These are phyloP conservation scores for Meiosimyza decipiens DNA, from an alignment of 2,888 invertebrate genomes.

Conservation along the genomic window DNA sequence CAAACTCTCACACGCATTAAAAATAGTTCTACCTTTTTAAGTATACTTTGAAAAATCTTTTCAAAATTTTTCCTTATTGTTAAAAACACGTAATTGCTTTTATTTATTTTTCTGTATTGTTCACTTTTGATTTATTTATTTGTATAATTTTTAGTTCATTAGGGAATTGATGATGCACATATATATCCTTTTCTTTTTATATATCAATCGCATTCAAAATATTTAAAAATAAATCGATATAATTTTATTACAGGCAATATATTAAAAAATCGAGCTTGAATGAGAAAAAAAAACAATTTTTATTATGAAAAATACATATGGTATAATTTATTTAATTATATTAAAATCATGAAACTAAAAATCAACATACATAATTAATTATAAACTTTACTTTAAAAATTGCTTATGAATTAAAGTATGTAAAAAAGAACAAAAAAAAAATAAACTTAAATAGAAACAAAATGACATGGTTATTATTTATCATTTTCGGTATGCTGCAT, in stretches of 20 bases:
- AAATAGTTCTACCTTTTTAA: constrained; percentile 17
- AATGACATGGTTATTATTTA: not conserved
- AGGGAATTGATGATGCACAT: not conserved
- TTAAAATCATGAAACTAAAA: constrained; percentile 38
- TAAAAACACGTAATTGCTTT: constrained; percentile 14
- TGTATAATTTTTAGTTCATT: constrained; percentile 31
- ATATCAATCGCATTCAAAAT: too few species aligned
- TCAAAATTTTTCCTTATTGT: constrained; percentile 14
- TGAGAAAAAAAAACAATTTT: constrained; percentile 7
- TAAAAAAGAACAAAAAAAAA: constrained; percentile 56
- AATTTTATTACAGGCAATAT: not conserved
- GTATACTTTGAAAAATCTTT: not conserved
- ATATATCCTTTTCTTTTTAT: not conserved
- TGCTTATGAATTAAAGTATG: constrained; percentile 57
- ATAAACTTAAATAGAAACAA: constrained; percentile 37
- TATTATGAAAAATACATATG: constrained; percentile 43
- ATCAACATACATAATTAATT: constrained; percentile 24
- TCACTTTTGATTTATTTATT: constrained; percentile 33
- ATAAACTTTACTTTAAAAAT: constrained; percentile 39
- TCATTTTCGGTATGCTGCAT: too few species aligned
- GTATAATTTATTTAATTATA: constrained; percentile 43
- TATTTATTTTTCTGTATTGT: constrained; percentile 27
- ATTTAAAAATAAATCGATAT: too few species aligned
- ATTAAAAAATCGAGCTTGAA: not conserved
- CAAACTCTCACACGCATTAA: constrained; percentile 6